These are phyloP conservation scores for Nothura maculosa DNA, from an alignment of 2,797 vertebrate species.

Conservation along the genomic window DNA sequence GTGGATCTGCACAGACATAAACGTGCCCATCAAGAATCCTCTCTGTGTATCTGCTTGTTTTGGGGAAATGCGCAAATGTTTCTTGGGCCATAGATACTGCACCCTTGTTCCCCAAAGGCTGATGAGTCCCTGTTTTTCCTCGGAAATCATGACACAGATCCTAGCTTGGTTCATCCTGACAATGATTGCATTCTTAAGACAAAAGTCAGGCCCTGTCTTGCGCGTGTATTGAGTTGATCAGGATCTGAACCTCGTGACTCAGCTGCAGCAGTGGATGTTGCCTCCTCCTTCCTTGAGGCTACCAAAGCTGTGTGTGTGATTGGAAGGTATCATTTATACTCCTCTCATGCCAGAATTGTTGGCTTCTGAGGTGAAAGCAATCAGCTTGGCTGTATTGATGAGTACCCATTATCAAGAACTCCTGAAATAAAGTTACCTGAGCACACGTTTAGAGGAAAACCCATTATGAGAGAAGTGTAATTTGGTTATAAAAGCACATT, in stretches of 20 bases:
- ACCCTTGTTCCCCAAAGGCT: neutral
- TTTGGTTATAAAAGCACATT: neutral
- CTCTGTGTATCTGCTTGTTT: neutral
- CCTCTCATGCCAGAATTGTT: neutral
- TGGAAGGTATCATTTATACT: neutral
- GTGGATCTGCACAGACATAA: conserved; percentile 32
- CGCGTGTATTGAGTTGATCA: neutral
- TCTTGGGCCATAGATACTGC: neutral
- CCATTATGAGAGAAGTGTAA: neutral
- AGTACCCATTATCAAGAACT: neutral
- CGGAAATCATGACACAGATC: neutral
- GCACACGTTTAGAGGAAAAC: neutral
- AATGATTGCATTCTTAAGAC: neutral
- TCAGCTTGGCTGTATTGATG: neutral
- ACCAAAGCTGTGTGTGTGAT: neutral
- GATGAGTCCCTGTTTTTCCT: neutral
- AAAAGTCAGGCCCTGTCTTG: neutral
- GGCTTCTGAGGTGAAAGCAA: neutral
- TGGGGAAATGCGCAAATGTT: conserved; percentile 26
- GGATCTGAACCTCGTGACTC: neutral
- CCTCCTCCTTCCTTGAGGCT: neutral
- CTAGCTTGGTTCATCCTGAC: neutral
- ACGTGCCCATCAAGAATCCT: neutral
- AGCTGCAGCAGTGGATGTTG: neutral
- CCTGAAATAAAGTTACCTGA: neutral